Evolutionary conservation across 2,888 invertebrate species (phyloP).

Genomic region (Odontothrips loti): DNA sequence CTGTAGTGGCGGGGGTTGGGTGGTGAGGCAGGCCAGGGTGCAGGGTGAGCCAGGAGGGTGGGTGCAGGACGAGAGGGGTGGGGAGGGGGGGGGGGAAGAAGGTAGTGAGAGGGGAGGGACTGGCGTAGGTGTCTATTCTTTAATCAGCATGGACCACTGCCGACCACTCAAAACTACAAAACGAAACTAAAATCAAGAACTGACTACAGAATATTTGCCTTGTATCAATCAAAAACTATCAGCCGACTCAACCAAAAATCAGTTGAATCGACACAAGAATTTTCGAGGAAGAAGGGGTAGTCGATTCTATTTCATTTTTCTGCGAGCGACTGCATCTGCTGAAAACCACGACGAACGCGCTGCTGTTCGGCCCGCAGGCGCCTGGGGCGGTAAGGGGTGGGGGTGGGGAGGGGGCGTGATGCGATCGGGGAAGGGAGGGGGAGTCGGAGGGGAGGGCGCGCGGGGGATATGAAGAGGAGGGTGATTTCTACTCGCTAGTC

Average conservation of each 20-base stretch:
- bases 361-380: neutral
- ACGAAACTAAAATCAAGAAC: no score
- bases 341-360: neutral
- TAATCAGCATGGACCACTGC: no score
- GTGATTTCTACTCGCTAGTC: neutral
- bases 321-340: no score
- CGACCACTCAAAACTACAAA: no score
- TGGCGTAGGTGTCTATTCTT: no score
- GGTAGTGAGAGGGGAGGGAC: neutral
- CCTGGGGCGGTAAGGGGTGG: neutral
- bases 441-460: neutral
- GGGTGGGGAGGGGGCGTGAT: neutral
- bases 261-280: no score
- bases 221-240: no score
- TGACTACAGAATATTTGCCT: no score
- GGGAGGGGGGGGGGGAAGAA: neutral
- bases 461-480: neutral
- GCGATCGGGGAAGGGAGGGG: neutral
- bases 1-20: neutral
- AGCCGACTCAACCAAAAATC: no score
- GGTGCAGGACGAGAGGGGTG: neutral
- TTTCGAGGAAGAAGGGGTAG: no score
- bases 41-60: neutral
- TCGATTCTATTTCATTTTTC: no score
- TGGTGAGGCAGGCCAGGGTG: slow-evolving; percentile 5